These are phyloP conservation scores for Platanista minor DNA, from an alignment of 2,113 vertebrate genomes.

Conservation along the genomic window DNA sequence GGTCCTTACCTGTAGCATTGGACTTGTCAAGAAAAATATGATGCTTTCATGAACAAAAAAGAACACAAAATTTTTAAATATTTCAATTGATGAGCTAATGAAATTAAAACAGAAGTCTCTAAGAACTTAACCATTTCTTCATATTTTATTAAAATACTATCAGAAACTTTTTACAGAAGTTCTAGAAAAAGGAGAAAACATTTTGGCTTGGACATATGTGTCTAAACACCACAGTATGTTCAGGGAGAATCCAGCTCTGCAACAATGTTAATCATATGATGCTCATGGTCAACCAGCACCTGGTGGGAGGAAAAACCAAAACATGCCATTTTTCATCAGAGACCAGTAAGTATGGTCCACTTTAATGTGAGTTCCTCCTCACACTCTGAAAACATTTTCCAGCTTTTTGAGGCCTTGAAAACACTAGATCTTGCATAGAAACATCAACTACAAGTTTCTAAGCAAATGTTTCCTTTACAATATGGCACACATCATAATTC, in stretches of 20 bases:
- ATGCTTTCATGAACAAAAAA: neutral
- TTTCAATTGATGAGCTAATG: neutral
- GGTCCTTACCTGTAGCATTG: neutral
- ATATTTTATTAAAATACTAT: neutral
- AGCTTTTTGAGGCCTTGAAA: conserved; percentile 44
- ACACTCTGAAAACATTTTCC: conserved; percentile 50
- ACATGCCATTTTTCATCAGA: neutral
- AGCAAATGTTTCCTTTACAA: conserved; percentile 71
- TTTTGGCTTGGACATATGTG: neutral
- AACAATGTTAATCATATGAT: neutral
- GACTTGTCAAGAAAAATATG: too few relatives aligned
- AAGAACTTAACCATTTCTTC: neutral
- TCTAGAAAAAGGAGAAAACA: neutral
- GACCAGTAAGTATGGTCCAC: neutral
- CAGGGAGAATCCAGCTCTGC: neutral
- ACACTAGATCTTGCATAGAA: conserved; percentile 54
- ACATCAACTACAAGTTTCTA: conserved; percentile 55
- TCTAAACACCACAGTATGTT: neutral
- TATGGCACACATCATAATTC: conserved; percentile 65
- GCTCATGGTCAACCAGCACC: neutral
- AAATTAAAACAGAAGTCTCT: neutral
- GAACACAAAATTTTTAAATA: neutral
- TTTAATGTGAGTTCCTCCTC: conserved; percentile 43
- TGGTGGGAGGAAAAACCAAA: neutral
- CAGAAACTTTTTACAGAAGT: neutral